Conservation (phyloP, 1,140 invertebrate genomes). For the Dendrolimus punctatus region DNA sequence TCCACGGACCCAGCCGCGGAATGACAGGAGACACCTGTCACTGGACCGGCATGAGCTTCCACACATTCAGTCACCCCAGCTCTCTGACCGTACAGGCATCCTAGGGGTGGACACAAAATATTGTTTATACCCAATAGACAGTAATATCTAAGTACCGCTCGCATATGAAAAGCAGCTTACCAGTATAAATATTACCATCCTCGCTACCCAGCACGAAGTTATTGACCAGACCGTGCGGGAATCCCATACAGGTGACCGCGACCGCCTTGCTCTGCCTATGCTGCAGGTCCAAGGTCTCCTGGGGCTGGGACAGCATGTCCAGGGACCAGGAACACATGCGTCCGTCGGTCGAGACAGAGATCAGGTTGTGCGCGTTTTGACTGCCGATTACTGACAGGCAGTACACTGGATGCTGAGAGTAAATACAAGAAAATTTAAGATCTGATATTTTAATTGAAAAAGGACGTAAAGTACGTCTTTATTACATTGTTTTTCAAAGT, state of each 20-base stretch:
- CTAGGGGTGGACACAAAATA: slow-evolving; percentile 49
- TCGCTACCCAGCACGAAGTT: slow-evolving; percentile 98
- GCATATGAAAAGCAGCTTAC: slow-evolving; percentile 55
- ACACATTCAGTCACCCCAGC: slow-evolving; percentile 93
- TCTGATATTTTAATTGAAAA: too few relatives aligned
- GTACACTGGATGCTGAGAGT: slow-evolving; percentile 91
- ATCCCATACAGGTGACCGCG: slow-evolving; percentile 93
- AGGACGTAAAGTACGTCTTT: too few relatives aligned
- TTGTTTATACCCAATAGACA: too few relatives aligned
- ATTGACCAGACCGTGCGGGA: slow-evolving; percentile 95
- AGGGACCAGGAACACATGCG: slow-evolving; percentile 98
- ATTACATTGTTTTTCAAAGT: too few relatives aligned
- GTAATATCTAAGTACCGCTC: too few relatives aligned
- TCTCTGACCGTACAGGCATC: slow-evolving; percentile 93
- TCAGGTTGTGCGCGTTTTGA: slow-evolving; percentile 98
- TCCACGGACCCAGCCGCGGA: slow-evolving; percentile 90
- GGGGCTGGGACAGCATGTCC: slow-evolving; percentile 98
- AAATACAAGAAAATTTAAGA: background rate
- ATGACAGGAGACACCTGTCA: slow-evolving; percentile 94
- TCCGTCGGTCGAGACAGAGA: slow-evolving; percentile 98
- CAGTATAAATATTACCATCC: slow-evolving; percentile 95
- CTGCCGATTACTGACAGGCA: slow-evolving; percentile 97
- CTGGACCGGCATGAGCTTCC: slow-evolving; percentile 94
- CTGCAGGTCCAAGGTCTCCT: slow-evolving; percentile 93
- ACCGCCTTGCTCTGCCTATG: slow-evolving; percentile 93